Evolutionary conservation across 2,113 vertebrate species (phyloP).

Genomic region (Chamaetylas fuelleborni): DNA sequence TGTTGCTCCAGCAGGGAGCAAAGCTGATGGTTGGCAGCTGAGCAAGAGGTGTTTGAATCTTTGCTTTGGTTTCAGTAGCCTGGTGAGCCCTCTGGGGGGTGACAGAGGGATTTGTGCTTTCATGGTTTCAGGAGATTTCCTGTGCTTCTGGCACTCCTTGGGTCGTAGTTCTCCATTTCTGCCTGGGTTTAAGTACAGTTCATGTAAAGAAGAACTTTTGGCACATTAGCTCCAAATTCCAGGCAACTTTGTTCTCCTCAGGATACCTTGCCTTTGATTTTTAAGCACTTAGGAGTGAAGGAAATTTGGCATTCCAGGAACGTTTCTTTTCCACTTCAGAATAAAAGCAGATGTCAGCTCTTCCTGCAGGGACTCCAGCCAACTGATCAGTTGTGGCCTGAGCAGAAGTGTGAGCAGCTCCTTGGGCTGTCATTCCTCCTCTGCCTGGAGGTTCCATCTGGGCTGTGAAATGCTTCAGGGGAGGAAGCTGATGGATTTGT

Average conservation of each 20-base stretch:
- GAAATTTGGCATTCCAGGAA: not conserved
- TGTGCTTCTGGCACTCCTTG: not conserved
- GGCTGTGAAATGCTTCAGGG: not conserved
- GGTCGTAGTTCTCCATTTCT: rapidly evolving
- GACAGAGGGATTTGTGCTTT: not conserved
- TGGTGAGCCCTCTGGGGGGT: not conserved
- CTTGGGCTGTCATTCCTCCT: not conserved
- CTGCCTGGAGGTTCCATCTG: not conserved
- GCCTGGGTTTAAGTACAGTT: rapidly evolving
- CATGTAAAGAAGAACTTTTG: not conserved
- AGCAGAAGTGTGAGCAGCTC: not conserved
- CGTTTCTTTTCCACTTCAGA: not conserved
- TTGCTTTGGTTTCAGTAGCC: not conserved
- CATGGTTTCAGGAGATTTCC: not conserved
- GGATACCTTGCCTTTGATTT: not conserved
- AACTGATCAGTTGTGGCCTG: not conserved
- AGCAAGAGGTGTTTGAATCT: not conserved
- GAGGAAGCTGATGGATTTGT: not conserved
- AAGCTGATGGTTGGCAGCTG: not conserved
- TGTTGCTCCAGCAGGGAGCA: not conserved
- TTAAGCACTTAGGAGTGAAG: not conserved
- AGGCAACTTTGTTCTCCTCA: not conserved
- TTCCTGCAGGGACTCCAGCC: not conserved
- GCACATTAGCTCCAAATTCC: not conserved
- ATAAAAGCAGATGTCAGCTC: not conserved